Evolutionary conservation across 2,797 vertebrate species (phyloP).

Genomic region (Pempheris klunzingeri): DNA sequence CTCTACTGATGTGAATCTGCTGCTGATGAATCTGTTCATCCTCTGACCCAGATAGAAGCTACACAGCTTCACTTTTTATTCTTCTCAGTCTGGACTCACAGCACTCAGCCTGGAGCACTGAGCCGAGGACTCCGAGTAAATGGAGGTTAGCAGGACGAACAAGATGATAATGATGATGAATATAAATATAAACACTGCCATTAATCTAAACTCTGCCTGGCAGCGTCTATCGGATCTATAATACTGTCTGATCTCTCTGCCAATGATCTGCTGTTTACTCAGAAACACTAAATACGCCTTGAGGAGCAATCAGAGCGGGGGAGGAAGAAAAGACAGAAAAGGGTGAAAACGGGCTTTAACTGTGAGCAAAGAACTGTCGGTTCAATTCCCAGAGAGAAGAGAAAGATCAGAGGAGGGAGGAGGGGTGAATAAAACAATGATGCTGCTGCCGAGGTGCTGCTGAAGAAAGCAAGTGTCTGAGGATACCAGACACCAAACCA

Average conservation of each 20-base stretch:
- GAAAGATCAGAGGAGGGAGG: slow-evolving; percentile 16
- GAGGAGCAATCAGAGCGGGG: slow-evolving; percentile 41
- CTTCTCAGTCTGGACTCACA: slow-evolving; percentile 55
- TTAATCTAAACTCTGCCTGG: slow-evolving; percentile 50
- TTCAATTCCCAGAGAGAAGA: slow-evolving; percentile 33
- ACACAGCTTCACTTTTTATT: slow-evolving; percentile 52
- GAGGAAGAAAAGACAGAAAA: slow-evolving; percentile 38
- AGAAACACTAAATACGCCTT: slow-evolving; percentile 31
- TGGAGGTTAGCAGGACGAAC: slow-evolving; percentile 45
- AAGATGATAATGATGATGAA: slow-evolving; percentile 46
- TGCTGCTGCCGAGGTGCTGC: slow-evolving; percentile 24
- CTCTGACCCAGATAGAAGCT: slow-evolving; percentile 69
- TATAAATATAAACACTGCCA: slow-evolving; percentile 64
- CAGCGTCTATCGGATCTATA: slow-evolving; percentile 63
- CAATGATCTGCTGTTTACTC: slow-evolving; percentile 59
- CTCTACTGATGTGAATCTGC: slow-evolving; percentile 24
- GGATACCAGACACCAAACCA: too few relatives aligned
- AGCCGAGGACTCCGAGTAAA: slow-evolving; percentile 38
- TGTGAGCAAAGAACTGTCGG: slow-evolving; percentile 31
- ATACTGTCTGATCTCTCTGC: slow-evolving; percentile 60
- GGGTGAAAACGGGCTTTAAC: slow-evolving; percentile 23
- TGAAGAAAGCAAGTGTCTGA: slow-evolving; percentile 15
- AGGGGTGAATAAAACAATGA: neutral
- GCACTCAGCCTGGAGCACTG: slow-evolving; percentile 35
- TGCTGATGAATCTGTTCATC: slow-evolving; percentile 60